Evolutionary conservation across 2,113 vertebrate genomes (phyloP).

Genomic region (Amia ocellicauda): DNA sequence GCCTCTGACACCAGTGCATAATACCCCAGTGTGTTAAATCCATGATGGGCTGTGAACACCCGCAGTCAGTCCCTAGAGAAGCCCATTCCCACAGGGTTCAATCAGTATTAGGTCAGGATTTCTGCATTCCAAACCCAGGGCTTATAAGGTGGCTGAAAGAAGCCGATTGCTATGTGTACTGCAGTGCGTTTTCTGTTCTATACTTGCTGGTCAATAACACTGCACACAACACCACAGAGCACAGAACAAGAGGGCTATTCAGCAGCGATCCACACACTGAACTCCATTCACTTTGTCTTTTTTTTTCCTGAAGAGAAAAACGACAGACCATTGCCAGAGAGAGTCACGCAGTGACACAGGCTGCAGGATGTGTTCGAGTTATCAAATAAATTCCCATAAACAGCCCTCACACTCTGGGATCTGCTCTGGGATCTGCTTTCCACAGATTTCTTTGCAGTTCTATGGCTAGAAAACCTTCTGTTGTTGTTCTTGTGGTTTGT

Average conservation of each 20-base stretch:
- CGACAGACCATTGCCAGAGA: no score
- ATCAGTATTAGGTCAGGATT: constrained; percentile 28
- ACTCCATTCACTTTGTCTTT: constrained; percentile 55
- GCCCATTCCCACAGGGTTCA: constrained; percentile 43
- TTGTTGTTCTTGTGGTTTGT: no score
- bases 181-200: constrained; percentile 47
- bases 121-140: constrained; percentile 16
- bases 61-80: constrained; percentile 15
- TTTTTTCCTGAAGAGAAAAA: constrained; percentile 41
- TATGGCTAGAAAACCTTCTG: no score
- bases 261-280: constrained; percentile 55
- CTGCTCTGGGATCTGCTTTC: no score
- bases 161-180: constrained; percentile 51
- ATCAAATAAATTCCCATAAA: no score
- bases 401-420: no score
- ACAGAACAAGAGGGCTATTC: constrained; percentile 55
- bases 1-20: constrained; percentile 59
- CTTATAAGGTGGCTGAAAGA: constrained; percentile 34
- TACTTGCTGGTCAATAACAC: constrained; percentile 47
- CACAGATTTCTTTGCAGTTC: no score
- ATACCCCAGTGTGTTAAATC: constrained; percentile 62
- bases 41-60: constrained; percentile 42
- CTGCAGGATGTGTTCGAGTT: no score
- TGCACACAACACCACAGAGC: constrained; percentile 38
- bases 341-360: no score